Evolutionary conservation across 92 coral and sea anemone species (phyloP).

Genomic region (Heliopora coerulea): DNA sequence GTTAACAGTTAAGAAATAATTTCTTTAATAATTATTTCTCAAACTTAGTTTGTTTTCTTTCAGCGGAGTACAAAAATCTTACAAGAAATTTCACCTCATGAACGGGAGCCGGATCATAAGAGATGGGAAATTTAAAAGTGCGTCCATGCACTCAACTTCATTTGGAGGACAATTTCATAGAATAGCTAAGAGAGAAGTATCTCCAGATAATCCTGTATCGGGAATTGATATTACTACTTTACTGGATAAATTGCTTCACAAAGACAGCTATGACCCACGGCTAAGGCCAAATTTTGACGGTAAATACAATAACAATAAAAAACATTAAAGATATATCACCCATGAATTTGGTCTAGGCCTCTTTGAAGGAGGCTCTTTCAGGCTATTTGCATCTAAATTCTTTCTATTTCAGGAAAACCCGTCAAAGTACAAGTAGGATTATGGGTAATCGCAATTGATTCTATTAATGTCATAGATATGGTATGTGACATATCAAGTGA

Average conservation of each 20-base stretch:
- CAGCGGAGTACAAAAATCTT: no score
- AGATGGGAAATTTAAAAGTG: no score
- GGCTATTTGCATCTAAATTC: not conserved
- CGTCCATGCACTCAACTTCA: not conserved
- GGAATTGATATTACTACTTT: slow-evolving; percentile 54
- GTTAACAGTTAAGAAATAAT: no score
- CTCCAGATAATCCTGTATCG: not conserved
- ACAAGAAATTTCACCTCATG: no score
- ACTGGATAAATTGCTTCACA: slow-evolving; percentile 59
- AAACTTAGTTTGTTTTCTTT: no score
- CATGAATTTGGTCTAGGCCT: not conserved
- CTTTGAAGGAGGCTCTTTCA: not conserved
- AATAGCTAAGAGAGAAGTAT: not conserved
- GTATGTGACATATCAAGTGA: no score
- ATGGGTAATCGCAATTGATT: slow-evolving; percentile 94
- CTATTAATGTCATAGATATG: slow-evolving; percentile 95
- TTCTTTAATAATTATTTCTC: no score
- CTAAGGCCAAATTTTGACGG: slow-evolving; percentile 92
- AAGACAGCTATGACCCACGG: slow-evolving; percentile 67
- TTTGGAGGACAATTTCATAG: not conserved
- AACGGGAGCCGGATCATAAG: no score
- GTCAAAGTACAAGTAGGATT: slow-evolving; percentile 81
- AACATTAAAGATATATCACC: no score
- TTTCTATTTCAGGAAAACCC: slow-evolving; percentile 64
- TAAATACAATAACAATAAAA: slow-evolving; percentile 15